phyloP scores from a whole-genome alignment of 2,113 vertebrate species.

The Phalacrocorax brasilianus region DNA sequence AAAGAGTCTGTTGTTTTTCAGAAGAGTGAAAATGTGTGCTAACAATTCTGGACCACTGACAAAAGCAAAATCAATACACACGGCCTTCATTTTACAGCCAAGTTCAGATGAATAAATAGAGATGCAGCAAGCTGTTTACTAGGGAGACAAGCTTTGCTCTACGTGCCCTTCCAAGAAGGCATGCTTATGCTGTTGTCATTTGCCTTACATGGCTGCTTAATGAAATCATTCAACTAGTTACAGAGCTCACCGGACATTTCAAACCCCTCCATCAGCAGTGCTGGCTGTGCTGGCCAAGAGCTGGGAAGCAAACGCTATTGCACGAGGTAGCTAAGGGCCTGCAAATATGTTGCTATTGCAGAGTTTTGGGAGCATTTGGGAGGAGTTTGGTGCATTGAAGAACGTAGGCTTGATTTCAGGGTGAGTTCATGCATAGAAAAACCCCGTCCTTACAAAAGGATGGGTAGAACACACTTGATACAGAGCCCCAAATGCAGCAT shows the following conservation, averaged over 20 bases:
- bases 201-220: background rate
- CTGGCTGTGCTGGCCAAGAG: background rate
- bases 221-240: background rate
- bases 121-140: conserved; percentile 50
- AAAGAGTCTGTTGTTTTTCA: conserved; percentile 72
- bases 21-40: conserved; percentile 71
- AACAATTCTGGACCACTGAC: conserved; percentile 69
- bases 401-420: background rate
- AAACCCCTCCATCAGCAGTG: background rate
- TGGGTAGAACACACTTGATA: background rate
- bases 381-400: background rate
- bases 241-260: background rate
- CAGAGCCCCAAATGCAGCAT: background rate
- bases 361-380: background rate
- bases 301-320: background rate
- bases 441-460: background rate
- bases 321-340: background rate
- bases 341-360: background rate
- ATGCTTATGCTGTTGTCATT: background rate
- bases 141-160: conserved; percentile 1
- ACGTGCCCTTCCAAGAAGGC: background rate
- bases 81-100: conserved; percentile 50
- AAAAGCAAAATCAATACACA: conserved; percentile 74
- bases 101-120: conserved; percentile 63
- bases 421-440: background rate